Conservation (phyloP, 2,888 invertebrate species). For the Oxytorus armatus region DNA sequence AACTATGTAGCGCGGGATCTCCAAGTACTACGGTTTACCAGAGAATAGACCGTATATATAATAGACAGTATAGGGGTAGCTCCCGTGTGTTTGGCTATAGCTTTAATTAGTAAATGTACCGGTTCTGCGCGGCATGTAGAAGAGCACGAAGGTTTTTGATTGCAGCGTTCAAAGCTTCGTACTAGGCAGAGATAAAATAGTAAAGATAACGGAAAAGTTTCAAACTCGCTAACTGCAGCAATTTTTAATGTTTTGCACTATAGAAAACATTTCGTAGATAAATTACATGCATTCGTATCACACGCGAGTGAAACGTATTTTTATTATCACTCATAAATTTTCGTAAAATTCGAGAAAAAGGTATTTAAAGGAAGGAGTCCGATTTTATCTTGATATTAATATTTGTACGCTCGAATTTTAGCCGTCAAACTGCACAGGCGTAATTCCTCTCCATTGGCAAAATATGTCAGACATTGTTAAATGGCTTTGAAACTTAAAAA, state of each 20-base stretch:
- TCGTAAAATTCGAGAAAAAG: too few relatives aligned
- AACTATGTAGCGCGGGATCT: conserved; percentile 28
- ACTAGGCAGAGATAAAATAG: not conserved
- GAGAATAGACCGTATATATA: conserved; percentile 3
- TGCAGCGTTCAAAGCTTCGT: conserved; percentile 1
- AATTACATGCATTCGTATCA: too few relatives aligned
- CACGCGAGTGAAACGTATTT: too few relatives aligned
- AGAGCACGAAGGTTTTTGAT: conserved; percentile 14
- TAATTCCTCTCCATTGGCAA: too few relatives aligned
- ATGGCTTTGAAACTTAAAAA: too few relatives aligned
- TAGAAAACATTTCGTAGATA: too few relatives aligned
- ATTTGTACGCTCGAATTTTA: too few relatives aligned
- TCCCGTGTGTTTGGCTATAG: not conserved
- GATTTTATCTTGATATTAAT: too few relatives aligned
- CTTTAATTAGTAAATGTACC: not conserved
- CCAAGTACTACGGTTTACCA: conserved; percentile 32
- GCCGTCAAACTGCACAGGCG: too few relatives aligned
- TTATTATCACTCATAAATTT: too few relatives aligned
- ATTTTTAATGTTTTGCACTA: conserved; percentile 8
- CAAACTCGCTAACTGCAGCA: not conserved
- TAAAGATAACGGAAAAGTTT: not conserved
- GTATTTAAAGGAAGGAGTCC: too few relatives aligned
- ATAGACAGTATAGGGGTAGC: not conserved
- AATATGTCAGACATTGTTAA: too few relatives aligned
- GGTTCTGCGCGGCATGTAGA: not conserved